phyloP scores from a whole-genome alignment of 2,888 invertebrate genomes.

The Caenorhabditis macrosperma region DNA sequence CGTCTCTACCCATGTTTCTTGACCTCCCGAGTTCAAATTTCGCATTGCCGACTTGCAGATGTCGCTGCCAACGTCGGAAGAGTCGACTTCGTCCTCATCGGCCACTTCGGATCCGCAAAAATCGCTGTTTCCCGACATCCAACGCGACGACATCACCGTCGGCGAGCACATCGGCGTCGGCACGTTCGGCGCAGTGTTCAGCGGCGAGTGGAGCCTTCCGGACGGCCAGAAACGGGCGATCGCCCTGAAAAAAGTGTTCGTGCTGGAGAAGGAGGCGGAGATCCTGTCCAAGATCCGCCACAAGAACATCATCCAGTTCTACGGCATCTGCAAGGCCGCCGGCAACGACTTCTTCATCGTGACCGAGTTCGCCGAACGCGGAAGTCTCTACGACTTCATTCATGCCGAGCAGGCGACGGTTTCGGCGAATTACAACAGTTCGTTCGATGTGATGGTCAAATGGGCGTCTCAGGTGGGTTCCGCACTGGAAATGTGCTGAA shows the following conservation, averaged over 20 bases:
- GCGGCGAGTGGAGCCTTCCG: conserved; percentile 66
- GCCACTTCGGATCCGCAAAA: conserved; percentile 16
- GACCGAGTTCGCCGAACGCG: conserved; percentile 75
- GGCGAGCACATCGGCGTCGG: conserved; percentile 71
- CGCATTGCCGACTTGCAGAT: conserved; percentile 14
- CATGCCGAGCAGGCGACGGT: conserved; percentile 63
- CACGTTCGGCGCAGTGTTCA: conserved; percentile 71
- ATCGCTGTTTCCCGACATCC: conserved; percentile 69
- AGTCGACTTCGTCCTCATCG: conserved; percentile 45
- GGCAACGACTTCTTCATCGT: conserved; percentile 75
- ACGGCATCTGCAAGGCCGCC: conserved; percentile 73
- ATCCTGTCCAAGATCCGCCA: conserved; percentile 75
- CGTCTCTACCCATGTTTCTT: neutral
- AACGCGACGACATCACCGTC: conserved; percentile 67
- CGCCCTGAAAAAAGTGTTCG: conserved; percentile 77
- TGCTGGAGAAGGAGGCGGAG: conserved; percentile 75
- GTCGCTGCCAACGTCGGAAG: conserved; percentile 49
- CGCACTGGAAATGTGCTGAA: conserved; percentile 2
- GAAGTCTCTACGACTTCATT: conserved; percentile 72
- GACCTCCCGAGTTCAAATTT: neutral
- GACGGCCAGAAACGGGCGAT: conserved; percentile 31
- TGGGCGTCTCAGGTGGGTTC: conserved; percentile 90
- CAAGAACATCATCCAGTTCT: conserved; percentile 76
- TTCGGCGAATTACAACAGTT: conserved; percentile 1
- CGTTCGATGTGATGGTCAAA: conserved; percentile 60